phyloP scores from a whole-genome alignment of 1,140 invertebrate genomes.

The Bombus picipes region DNA sequence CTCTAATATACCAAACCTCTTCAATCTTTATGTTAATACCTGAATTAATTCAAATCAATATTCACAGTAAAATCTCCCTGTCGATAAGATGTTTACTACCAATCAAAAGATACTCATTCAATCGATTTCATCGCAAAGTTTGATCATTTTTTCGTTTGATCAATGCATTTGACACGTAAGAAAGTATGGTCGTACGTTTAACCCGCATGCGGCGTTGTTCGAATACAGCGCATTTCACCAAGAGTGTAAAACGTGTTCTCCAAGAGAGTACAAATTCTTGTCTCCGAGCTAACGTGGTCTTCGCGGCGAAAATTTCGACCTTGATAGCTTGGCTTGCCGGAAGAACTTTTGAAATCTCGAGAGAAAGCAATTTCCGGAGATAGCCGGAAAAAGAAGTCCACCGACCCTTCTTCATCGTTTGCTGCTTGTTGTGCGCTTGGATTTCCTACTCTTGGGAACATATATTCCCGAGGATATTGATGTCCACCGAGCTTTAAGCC shows the following conservation, averaged over 20 bases:
- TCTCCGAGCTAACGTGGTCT: neutral
- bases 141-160: neutral
- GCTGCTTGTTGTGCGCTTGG: constrained; percentile 1
- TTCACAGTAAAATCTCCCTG: neutral
- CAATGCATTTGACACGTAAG: neutral
- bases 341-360: constrained; percentile 50
- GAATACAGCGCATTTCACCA: neutral
- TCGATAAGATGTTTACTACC: neutral
- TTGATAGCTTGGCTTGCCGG: neutral
- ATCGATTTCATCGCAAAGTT: too few species aligned
- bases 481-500: constrained; percentile 18
- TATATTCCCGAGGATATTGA: constrained; percentile 34
- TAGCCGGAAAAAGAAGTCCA: constrained; percentile 43
- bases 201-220: neutral
- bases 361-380: constrained; percentile 56
- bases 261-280: constrained; percentile 15
- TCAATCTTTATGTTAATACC: neutral
- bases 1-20: neutral
- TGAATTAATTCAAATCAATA: neutral
- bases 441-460: constrained; percentile 9
- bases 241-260: neutral
- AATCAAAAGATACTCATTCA: neutral
- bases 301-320: neutral
- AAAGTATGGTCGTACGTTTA: neutral
- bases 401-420: neutral